These are phyloP conservation scores for Trisateles emortualis DNA, from an alignment of 2,888 invertebrate genomes.

Conservation along the genomic window DNA sequence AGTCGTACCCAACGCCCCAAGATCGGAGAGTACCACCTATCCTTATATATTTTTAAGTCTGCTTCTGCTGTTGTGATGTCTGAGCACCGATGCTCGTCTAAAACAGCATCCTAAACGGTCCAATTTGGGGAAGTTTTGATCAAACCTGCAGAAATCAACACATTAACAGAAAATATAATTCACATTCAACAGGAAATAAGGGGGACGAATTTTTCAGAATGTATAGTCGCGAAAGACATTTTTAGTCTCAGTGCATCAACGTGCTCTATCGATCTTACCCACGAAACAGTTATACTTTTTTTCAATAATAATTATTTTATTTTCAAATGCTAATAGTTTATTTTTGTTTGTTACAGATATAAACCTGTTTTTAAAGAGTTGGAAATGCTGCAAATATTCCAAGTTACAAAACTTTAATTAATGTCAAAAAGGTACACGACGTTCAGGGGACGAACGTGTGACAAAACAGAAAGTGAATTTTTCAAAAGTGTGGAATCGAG, in stretches of 20 bases:
- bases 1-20: no score
- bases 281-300: neutral
- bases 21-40: no score
- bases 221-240: no score
- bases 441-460: constrained; percentile 65
- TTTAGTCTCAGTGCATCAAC: neutral
- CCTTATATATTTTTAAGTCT: no score
- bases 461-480: constrained; percentile 77
- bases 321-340: neutral
- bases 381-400: constrained; percentile 76
- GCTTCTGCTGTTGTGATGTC: no score
- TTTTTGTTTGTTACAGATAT: constrained; percentile 76
- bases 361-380: constrained; percentile 52
- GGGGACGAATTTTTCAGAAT: no score
- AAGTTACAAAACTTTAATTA: constrained; percentile 75
- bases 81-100: no score
- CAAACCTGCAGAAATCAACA: no score
- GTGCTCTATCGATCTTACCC: neutral
- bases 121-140: no score
- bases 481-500: constrained; percentile 81
- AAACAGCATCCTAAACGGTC: no score
- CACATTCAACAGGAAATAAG: no score
- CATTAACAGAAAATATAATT: no score
- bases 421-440: constrained; percentile 76
- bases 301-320: neutral